Base-by-base conservation (phyloP, 2,888 invertebrate species). In the Microctonus aethiopoides region DNA sequence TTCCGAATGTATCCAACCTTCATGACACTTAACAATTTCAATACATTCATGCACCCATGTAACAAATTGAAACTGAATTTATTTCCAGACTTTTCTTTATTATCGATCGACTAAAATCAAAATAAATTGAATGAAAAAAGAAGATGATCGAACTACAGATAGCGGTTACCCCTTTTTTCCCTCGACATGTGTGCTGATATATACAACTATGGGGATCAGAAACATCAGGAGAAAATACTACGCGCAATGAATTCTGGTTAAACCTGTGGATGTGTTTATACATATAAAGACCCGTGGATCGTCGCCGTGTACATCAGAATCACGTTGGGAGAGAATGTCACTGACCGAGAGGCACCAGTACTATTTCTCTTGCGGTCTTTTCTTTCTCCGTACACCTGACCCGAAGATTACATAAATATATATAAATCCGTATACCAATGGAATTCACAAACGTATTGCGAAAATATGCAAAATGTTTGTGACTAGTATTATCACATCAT, bases 201-300 rank as follows among this genome's bases (percentile, higher is more conserved):
- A 39, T 39, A 39, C 51, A 22, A 20, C 51, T 52, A 22, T 7
- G 20, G 9, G n/a, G 20, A 52, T 20, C 51, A 22, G 20, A 22
- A 52, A 22, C 51, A 24, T 24, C 51, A 22, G 26, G 2, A 54
- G 26, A 24, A 54, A 26, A 22, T 54, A 24, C 26, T 24, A 22
- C 26, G 46, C 78, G 78, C 78, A 74, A 77, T 79, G 79, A 81
- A 82, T 83, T 83, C 83, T 80, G 78, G 83, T 82, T 79, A 83
- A 82, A 83, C 83, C 80, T 82, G 83, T 81, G 80, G 68, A 66
- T 34, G 29, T 26, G 36, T n/a, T n/a, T n/a, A 57, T n/a, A 22
- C 29, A 32, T 22, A 60, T n/a, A 60, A 13, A 6, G 32, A 54
- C 63, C 64, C 57, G 22, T 34, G 46, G 34, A 59, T 63, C 66